Base-by-base conservation (phyloP, 1,140 invertebrate genomes). In the Drosophila pseudoananassae region DNA sequence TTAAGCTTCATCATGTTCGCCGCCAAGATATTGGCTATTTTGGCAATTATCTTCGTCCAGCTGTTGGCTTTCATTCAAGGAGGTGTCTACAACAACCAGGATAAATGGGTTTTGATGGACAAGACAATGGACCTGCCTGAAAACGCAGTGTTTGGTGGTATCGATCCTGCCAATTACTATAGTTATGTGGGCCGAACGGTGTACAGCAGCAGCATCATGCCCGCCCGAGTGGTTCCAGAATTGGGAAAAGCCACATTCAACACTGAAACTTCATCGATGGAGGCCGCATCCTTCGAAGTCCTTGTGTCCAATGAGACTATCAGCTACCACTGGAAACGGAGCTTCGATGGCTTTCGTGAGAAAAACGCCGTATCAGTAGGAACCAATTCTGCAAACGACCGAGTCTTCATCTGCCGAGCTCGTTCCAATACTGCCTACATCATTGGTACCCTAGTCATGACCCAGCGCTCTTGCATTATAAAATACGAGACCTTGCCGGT, bases 281-380 rank as follows among this genome's bases (percentile, higher is more conserved):
- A 29, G 0, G 10, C 50, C 1, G 25, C 46, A 0, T 12, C 46
- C 31, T 83, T 68, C 10, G 65, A 70, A 6, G 17, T 83, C 1
- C 43, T 83, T 29, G 58, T 78, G 6, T 14, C 25, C 60, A 83
- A 83, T 25, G 54, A 27, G 31, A 83, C 79, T 6, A 31, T 83
- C 4, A 69, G 49, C 49, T 84, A 84, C 23, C 4, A 73, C 1
- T 84, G 81, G 81, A 25, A 63, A 12, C 65, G 56, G 23, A 84
- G 80, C 49, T 84, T 29, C 36, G 81, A 84, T 47, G 81, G 81
- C 4, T 76, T 23, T 40, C 46, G 52, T 7, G 81, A 76, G 36
- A 55, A 50, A n/a, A 76, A 73, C 45, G 76, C 80, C 6, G 81
- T 84, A 0, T 33, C 61, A 0, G 81, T 84, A 17, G 81, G 81